Base-by-base conservation (phyloP, 2,797 vertebrate genomes). In the Phalloptychus januarius region DNA sequence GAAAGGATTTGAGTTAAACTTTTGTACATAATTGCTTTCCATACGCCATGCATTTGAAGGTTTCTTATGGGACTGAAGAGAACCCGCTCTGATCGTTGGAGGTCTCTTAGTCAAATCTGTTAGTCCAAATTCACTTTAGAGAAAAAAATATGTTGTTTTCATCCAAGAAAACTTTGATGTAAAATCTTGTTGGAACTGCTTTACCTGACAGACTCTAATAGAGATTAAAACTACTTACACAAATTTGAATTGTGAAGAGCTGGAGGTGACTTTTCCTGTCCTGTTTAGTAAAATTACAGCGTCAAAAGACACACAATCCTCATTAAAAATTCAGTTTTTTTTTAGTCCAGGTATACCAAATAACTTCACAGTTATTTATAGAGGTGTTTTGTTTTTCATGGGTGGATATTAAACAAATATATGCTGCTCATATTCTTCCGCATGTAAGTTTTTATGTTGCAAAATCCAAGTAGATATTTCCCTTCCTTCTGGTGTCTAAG, bases 321-420 rank as follows among this genome's bases (percentile, higher is more conserved):
- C 38, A 54, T 31, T 3, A 23, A 67, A 67, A 42, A 15, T 42
- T 25, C 11, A 18, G 16, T 4, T 15, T 36, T 72, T 36, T 54
- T 20, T 65, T 20, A 7, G 38, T 36, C 48, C n/a, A 73, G 48
- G 50, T 25, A 25, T 33, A 54, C 50, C 38, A 50, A 73, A 74
- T 15, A 15, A 45, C 46, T 65, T 31, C 0, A n/a, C 28, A 10
- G 54, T 72, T 25, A 65, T 75, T 83, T 77, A 40, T 25, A 74
- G 71, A 74, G 38, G 74, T 2, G 31, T 84, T 86, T 85, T 86
- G 83, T 76, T 83, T 52, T 71, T 65, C 71, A 78, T n/a, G 63
- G 85, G 76, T 15, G 81, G 36, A 52, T 20, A 18, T 72, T 71
- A 77, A 69, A 73, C 6, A 81, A 18, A 78, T 77, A 77, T 58